Conservation (phyloP, 1,140 invertebrate species). For the Sitodiplosis mosellana region DNA sequence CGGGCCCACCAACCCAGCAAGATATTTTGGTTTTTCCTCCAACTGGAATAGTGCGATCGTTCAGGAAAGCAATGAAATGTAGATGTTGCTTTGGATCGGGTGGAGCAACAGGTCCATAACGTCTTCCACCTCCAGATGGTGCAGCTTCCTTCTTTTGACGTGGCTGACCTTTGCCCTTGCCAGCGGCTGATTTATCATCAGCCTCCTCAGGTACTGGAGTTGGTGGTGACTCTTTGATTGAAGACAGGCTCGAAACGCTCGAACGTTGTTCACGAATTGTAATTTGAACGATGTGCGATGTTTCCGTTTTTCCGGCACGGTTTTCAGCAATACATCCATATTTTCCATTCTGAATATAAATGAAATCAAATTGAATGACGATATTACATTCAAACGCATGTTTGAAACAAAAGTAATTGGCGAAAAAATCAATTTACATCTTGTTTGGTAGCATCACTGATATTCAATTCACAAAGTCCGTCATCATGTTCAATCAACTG, state of each 20-base stretch:
- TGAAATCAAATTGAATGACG: too few species aligned
- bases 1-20: slow-evolving; percentile 53
- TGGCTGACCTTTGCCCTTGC: slow-evolving; percentile 8
- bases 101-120: slow-evolving; percentile 13
- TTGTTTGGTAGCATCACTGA: slow-evolving; percentile 34
- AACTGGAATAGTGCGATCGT: slow-evolving; percentile 40
- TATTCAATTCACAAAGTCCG: slow-evolving; percentile 49
- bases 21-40: slow-evolving; percentile 47
- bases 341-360: slow-evolving; percentile 40
- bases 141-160: slow-evolving; percentile 6
- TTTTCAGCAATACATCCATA: slow-evolving; percentile 52
- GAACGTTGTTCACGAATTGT: slow-evolving; percentile 10
- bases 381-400: too few species aligned
- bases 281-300: slow-evolving; percentile 18
- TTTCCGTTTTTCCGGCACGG: slow-evolving; percentile 22
- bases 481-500: slow-evolving; percentile 33
- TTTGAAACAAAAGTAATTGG: too few species aligned
- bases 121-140: slow-evolving; percentile 8
- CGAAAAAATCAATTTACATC: too few species aligned
- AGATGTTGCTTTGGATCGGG: slow-evolving; percentile 36
- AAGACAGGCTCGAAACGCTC: background rate
- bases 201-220: slow-evolving; percentile 10
- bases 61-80: slow-evolving; percentile 49
- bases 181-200: slow-evolving; percentile 7
- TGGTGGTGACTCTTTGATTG: slow-evolving; percentile 9